A percentile compares a stretch with the other conserved stretches of the same genome.
Conservation (phyloP, 2,113 vertebrate species). For the Hipposideros armiger region DNA sequence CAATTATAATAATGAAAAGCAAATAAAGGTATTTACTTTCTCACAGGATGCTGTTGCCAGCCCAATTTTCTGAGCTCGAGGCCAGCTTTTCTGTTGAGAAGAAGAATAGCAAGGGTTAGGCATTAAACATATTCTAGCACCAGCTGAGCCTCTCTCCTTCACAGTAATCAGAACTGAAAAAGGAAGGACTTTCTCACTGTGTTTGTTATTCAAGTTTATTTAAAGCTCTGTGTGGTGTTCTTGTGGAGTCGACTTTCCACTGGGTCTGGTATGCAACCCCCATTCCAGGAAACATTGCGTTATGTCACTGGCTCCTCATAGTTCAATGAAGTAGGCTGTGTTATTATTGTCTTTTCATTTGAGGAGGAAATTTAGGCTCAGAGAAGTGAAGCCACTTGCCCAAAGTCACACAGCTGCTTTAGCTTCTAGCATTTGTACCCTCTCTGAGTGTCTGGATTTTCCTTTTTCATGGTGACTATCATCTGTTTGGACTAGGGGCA, state of each 20-base stretch:
- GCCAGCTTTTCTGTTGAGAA: not conserved
- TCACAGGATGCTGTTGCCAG: not conserved
- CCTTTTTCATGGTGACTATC: not conserved
- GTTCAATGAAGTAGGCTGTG: not conserved
- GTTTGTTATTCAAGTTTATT: slow-evolving; percentile 34
- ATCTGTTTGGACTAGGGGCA: not conserved
- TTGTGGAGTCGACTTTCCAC: not conserved
- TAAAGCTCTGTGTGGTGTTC: slow-evolving; percentile 16
- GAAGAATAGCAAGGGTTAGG: not conserved
- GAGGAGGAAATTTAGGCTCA: slow-evolving; percentile 15
- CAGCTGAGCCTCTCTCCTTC: not conserved
- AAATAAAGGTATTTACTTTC: not conserved
- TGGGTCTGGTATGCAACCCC: not conserved
- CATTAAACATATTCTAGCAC: not conserved
- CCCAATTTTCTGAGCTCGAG: not conserved
- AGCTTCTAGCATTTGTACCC: not conserved
- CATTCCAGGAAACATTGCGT: not conserved
- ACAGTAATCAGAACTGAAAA: not conserved
- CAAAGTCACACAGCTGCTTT: not conserved
- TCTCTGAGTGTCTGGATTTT: not conserved
- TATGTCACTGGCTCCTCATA: not conserved
- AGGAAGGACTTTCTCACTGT: not conserved
- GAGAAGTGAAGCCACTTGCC: not conserved
- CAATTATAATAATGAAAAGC: not conserved
- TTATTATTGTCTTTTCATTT: not conserved